Percentiles rank a stretch among this genome's conserved stretches.
These are phyloP conservation scores for Sphenopsis melanotis DNA, from an alignment of 2,797 vertebrate species.

Conservation along the genomic window DNA sequence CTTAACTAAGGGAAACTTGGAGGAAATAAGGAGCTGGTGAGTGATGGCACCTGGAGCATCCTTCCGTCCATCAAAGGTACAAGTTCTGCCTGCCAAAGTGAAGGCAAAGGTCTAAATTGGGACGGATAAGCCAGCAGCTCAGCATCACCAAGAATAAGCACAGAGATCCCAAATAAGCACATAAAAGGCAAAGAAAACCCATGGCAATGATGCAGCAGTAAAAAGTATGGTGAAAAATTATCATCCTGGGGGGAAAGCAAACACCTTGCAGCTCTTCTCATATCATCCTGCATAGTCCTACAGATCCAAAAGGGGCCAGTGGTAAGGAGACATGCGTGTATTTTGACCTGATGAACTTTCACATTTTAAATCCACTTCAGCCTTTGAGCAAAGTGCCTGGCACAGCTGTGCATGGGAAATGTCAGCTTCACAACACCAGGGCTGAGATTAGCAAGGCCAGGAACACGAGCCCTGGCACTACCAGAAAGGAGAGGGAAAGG, in stretches of 20 bases:
- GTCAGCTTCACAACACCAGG: background rate
- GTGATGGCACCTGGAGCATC: background rate
- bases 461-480: rapidly evolving
- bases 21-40: background rate
- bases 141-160: background rate
- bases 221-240: background rate
- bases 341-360: background rate
- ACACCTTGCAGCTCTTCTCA: background rate
- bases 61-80: background rate
- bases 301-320: rapidly evolving
- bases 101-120: background rate
- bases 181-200: background rate
- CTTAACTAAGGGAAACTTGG: background rate
- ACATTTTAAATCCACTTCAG: background rate
- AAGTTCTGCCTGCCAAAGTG: background rate
- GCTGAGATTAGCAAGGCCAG: background rate
- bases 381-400: background rate
- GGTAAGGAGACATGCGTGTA: rapidly evolving
- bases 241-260: background rate
- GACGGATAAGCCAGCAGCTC: background rate
- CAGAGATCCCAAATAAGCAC: background rate
- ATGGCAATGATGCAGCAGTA: background rate
- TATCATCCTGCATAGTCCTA: background rate
- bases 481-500: background rate
- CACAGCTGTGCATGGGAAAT: background rate